Evolutionary conservation across 2,888 invertebrate genomes (phyloP).

Genomic region (Imbricaverruca yamaguchii): DNA sequence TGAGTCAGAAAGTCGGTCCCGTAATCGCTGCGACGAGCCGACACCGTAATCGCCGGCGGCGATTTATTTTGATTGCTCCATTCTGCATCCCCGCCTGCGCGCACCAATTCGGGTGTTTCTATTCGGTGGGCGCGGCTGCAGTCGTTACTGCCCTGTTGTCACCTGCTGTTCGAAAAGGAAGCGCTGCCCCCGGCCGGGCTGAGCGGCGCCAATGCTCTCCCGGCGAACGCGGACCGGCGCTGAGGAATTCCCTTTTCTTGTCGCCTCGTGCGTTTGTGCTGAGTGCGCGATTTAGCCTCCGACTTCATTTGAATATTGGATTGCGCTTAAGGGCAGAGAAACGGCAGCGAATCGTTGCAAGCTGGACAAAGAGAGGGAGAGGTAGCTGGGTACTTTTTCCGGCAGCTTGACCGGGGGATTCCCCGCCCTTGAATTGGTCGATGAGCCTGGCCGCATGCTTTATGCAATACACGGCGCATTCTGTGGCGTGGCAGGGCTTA

Average conservation of each 20-base stretch:
- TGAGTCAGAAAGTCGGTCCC: neutral
- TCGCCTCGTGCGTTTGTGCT: neutral
- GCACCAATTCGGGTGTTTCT: neutral
- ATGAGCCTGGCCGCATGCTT: no score
- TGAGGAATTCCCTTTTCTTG: neutral
- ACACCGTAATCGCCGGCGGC: neutral
- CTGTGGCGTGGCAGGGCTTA: no score
- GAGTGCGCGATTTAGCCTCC: conserved; percentile 1
- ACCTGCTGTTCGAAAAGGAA: neutral
- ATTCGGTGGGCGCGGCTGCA: neutral
- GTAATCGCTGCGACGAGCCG: neutral
- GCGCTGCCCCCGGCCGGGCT: neutral
- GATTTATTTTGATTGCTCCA: neutral
- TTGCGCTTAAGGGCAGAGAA: neutral
- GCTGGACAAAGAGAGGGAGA: neutral
- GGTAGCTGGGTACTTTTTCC: no score
- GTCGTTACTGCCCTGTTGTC: neutral
- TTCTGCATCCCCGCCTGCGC: no score
- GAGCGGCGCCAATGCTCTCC: neutral
- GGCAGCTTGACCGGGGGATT: no score
- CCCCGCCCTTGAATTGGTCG: no score
- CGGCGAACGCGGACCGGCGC: neutral
- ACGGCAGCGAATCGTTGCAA: neutral
- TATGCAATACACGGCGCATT: no score
- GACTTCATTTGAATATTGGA: conserved; percentile 11